These are phyloP conservation scores for Limnephilus auricula DNA, from an alignment of 2,888 invertebrate genomes.

Conservation along the genomic window DNA sequence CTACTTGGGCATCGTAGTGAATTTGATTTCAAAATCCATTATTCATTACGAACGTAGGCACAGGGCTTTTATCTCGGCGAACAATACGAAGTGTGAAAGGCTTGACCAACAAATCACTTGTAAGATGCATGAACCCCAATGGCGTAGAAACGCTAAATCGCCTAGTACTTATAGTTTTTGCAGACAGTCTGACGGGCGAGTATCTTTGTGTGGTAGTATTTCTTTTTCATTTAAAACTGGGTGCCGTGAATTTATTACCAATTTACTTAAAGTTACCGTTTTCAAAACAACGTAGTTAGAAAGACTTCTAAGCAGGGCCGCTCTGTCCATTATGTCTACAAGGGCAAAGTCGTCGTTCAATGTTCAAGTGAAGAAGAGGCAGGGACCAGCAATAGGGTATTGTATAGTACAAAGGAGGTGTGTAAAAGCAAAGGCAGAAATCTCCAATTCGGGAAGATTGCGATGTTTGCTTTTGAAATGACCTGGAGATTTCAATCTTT, in stretches of 20 bases:
- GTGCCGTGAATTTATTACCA: background rate
- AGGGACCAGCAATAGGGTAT: background rate
- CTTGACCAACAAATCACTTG: conserved; percentile 29
- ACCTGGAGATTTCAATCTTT: too few relatives aligned
- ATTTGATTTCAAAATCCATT: conserved; percentile 17
- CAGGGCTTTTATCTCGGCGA: conserved; percentile 10
- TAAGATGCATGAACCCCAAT: background rate
- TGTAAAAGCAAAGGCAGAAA: too few relatives aligned
- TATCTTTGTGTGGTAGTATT: background rate
- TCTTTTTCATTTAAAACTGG: background rate
- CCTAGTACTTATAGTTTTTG: background rate
- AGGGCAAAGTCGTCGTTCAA: background rate
- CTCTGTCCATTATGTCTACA: background rate
- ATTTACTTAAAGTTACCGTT: background rate
- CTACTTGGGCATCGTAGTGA: background rate
- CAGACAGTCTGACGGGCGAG: background rate
- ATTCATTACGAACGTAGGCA: conserved; percentile 13
- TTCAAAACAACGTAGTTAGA: background rate
- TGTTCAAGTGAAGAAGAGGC: background rate
- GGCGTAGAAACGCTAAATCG: background rate
- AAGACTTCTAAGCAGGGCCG: background rate
- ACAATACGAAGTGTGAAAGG: conserved; percentile 15
- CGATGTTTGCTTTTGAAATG: too few relatives aligned
- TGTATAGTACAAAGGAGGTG: too few relatives aligned
- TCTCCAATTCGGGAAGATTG: too few relatives aligned